Percentiles rank a stretch among this genome's conserved stretches.
Evolutionary conservation across 2,888 invertebrate genomes (phyloP).

Genomic region (Phaedon cochleariae): DNA sequence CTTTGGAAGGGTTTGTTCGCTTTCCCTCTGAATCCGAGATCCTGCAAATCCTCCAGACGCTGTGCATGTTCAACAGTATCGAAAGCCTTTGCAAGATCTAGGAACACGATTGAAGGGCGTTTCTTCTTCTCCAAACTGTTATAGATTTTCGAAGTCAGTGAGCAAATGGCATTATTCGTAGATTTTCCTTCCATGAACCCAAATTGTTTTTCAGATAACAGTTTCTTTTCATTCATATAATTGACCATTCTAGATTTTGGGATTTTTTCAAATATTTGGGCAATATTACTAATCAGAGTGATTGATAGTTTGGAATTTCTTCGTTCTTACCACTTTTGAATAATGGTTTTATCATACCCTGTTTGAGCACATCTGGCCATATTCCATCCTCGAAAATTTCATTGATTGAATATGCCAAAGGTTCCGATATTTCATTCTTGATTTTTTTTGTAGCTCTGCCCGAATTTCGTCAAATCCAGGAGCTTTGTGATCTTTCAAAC

Average conservation of each 20-base stretch:
- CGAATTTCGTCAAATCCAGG: not conserved
- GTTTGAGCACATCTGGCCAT: not conserved
- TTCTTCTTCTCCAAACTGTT: not conserved
- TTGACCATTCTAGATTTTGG: not conserved
- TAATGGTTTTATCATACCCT: not conserved
- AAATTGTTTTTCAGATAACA: slow-evolving; percentile 10
- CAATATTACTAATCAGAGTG: not conserved
- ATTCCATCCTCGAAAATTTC: not conserved
- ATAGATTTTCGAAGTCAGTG: slow-evolving; percentile 2
- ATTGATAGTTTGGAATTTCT: not conserved
- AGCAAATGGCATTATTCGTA: not conserved
- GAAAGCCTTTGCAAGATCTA: slow-evolving; percentile 6
- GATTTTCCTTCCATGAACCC: slow-evolving; percentile 8
- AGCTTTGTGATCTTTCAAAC: slow-evolving; percentile 1
- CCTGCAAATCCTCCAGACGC: not conserved
- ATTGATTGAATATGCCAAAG: not conserved
- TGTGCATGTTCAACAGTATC: slow-evolving; percentile 9
- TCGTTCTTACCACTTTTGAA: slow-evolving; percentile 8
- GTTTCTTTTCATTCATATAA: slow-evolving; percentile 9
- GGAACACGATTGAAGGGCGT: not conserved
- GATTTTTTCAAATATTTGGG: not conserved
- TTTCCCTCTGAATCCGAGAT: slow-evolving; percentile 5
- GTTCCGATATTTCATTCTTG: not conserved
- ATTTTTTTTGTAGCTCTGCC: not conserved
- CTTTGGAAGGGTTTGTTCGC: not conserved